Conservation (phyloP, 2,797 vertebrate species). For the Microctenopoma stevenorrisi region DNA sequence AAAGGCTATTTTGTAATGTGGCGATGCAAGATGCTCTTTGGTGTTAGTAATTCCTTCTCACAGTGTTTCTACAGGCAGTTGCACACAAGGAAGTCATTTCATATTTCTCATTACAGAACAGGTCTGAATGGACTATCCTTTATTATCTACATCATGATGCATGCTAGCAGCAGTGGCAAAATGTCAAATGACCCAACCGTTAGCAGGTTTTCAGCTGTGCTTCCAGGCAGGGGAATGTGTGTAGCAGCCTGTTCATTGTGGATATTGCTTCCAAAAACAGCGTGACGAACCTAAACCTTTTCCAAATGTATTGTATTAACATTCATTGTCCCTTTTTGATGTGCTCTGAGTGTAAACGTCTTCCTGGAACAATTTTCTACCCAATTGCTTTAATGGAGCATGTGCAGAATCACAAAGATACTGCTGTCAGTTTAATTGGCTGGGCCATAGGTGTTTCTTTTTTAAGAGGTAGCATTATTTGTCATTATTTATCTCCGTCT, state of each 20-base stretch:
- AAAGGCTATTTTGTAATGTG: background rate
- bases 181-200: background rate
- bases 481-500: no score
- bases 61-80: background rate
- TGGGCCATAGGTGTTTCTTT: background rate
- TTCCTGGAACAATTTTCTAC: background rate
- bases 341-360: constrained; percentile 9
- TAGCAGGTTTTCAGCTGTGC: no score
- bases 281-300: constrained; percentile 5
- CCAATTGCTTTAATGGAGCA: constrained; percentile 3
- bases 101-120: no score
- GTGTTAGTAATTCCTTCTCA: background rate
- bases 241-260: background rate
- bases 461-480: constrained; percentile 3
- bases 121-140: no score
- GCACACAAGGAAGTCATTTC: no score
- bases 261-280: constrained; percentile 7
- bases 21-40: background rate
- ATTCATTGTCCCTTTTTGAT: background rate
- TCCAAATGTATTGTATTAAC: background rate
- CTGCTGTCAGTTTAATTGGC: constrained; percentile 8
- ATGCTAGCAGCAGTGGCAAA: background rate
- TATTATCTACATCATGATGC: background rate
- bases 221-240: background rate
- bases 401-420: constrained; percentile 4